Evolutionary conservation across 2,888 invertebrate genomes (phyloP).

Genomic region (Phasia obesa): DNA sequence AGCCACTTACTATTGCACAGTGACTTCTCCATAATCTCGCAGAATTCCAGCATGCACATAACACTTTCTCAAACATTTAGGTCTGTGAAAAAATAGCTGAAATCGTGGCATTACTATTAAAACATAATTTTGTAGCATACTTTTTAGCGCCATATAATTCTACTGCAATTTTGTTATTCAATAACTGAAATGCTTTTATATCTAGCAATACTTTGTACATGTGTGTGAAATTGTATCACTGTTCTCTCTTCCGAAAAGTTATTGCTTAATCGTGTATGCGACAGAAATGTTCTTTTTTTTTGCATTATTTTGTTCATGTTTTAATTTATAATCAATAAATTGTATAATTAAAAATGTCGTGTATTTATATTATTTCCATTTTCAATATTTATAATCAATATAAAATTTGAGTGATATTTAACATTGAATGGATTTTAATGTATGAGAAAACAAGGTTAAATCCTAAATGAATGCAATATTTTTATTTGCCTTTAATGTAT

Average conservation of each 20-base stretch:
- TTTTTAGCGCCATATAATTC: not conserved
- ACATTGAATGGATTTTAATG: not conserved
- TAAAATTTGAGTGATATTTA: slow-evolving; percentile 3
- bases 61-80: no score
- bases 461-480: no score
- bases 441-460: not conserved
- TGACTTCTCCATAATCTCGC: no score
- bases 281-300: not conserved
- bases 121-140: not conserved
- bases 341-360: slow-evolving; percentile 26
- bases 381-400: not conserved
- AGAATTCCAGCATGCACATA: no score
- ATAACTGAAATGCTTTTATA: not conserved
- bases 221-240: no score
- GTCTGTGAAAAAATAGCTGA: no score
- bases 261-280: slow-evolving; percentile 66
- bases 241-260: slow-evolving; percentile 22
- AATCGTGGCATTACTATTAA: no score
- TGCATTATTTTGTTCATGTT: slow-evolving; percentile 4
- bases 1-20: no score
- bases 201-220: not conserved
- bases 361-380: slow-evolving; percentile 4
- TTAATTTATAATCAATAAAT: slow-evolving; percentile 41
- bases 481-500: no score
- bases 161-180: no score